Conservation (phyloP, 2,888 invertebrate genomes). For the Noctua pronuba region DNA sequence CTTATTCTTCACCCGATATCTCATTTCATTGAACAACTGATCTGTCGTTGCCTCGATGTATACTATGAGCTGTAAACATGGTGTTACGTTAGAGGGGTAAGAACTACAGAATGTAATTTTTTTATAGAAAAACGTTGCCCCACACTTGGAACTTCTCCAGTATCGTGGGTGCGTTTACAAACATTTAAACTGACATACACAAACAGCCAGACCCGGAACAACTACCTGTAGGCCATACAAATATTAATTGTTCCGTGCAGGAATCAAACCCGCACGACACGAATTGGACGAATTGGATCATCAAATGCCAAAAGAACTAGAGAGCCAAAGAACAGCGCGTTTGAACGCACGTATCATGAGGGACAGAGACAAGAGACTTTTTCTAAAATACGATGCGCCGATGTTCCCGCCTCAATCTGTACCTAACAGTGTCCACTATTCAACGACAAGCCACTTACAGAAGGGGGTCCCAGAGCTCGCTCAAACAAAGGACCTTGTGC, state of each 20-base stretch:
- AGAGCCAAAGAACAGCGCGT: neutral
- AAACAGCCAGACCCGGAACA: too few species aligned
- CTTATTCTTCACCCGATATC: conserved; percentile 94
- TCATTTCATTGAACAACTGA: conserved; percentile 93
- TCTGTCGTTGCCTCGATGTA: conserved; percentile 96
- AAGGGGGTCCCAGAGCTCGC: conserved; percentile 91
- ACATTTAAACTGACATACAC: too few species aligned
- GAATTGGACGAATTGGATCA: too few species aligned
- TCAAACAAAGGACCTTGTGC: conserved; percentile 97
- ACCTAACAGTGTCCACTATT: neutral
- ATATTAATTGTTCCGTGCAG: too few species aligned
- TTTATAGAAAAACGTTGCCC: too few species aligned
- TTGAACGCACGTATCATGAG: neutral
- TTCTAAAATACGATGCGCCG: neutral
- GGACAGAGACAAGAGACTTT: neutral
- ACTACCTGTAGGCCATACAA: too few species aligned
- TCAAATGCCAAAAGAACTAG: neutral
- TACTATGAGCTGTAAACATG: conserved; percentile 90
- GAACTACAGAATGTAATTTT: too few species aligned
- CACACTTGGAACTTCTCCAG: too few species aligned
- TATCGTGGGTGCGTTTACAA: too few species aligned
- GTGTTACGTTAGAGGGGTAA: neutral
- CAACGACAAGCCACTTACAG: conserved; percentile 71
- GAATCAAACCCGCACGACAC: too few species aligned
- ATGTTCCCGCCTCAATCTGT: neutral